Evolutionary conservation across 1,140 invertebrate genomes (phyloP).

Genomic region (Bombus confusus): DNA sequence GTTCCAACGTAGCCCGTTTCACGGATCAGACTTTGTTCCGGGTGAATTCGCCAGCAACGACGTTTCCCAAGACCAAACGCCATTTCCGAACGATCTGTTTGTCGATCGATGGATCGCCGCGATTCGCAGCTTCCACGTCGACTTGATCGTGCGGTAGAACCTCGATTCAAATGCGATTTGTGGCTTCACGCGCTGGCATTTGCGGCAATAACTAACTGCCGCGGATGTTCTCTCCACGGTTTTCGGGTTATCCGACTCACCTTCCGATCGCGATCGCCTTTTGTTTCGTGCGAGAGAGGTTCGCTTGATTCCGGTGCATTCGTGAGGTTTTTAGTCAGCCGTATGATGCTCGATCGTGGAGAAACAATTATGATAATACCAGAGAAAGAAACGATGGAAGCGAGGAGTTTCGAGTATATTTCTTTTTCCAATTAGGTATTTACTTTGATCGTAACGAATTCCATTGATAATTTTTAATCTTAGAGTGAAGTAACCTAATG

Average conservation of each 20-base stretch:
- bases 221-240: background rate
- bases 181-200: background rate
- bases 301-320: background rate
- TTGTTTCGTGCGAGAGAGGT: background rate
- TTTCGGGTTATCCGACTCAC: background rate
- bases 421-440: too few species aligned
- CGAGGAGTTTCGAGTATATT: too few species aligned
- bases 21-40: background rate
- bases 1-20: background rate
- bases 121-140: background rate
- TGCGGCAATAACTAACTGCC: background rate
- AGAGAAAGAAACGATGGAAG: too few species aligned
- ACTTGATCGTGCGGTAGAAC: background rate
- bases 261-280: background rate
- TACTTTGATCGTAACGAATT: too few species aligned
- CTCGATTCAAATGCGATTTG: background rate
- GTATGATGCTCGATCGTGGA: background rate
- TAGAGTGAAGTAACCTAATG: too few species aligned
- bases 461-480: too few species aligned
- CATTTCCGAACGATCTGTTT: background rate
- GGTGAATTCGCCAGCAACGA: background rate
- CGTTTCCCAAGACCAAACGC: background rate
- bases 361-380: background rate
- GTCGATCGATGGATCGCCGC: background rate
- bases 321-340: background rate